Evolutionary conservation across 2,113 vertebrate species (phyloP), one percentile per base, ranked within the genome.

Genomic region (Hippocampus comes): DNA sequence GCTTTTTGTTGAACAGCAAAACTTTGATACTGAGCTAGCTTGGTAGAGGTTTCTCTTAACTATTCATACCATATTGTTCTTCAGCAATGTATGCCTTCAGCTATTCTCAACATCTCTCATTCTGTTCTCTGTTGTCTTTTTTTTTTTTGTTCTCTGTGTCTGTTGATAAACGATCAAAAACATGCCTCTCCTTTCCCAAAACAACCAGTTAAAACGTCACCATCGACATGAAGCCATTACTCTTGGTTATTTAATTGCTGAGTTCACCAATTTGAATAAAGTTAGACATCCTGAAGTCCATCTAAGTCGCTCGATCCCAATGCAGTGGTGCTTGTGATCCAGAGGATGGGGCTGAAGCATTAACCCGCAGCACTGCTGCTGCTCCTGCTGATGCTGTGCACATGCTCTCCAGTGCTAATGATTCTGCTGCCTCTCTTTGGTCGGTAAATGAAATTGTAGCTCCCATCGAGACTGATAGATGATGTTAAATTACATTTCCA

Each of bases 291-390:
- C 5, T 48, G 5, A 67, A 1, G 15, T 7, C 7, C 2, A 10
- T 41, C 21, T 1, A 27, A 38, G 21, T 69, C 3, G 10, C 18
- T 55, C 1, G 3, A 86, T 90, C 85, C 82, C 79, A 88, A 84
- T 90, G 90, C 89, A 86, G 86, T 89, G 90, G 83, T 84, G 81
- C 79, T 60, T 80, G 41, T 78, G 88, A 79, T 90, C 91, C 89
- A 90, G 90, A 84, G 87, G 91, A 89, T 90, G 91, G 90, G 85
- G 91, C 91, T 92, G 85, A 87, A 89, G 86, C 87, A 87, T 90
- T 86, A 86, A 46, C 83, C 77, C 79, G 49, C 42, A 9, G 42
- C 15, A 42, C 63, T 65, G 21, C 63, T 18, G 21, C 63, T 25
- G 59, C 34, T 60, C 25, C 8, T 20, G 59, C 42, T 27, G 11